A percentile compares a stretch with the other conserved stretches of the same genome.
phyloP scores from a whole-genome alignment of 2,888 invertebrate genomes.

The Dexiosoma caninum region DNA sequence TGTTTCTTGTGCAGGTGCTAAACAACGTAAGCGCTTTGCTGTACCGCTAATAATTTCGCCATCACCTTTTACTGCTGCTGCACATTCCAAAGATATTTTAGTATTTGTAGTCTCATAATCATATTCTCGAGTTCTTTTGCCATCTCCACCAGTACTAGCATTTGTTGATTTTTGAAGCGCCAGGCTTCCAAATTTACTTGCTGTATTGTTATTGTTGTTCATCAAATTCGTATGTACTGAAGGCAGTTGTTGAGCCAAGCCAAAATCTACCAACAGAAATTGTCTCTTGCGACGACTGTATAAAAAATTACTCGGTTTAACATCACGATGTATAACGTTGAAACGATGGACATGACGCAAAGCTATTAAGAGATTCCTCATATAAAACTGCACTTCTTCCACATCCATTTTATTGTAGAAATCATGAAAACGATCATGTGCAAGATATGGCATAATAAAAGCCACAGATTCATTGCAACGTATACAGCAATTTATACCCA shows the following conservation, averaged over 20 bases:
- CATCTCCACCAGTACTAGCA: slow-evolving; percentile 35
- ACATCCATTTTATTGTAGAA: slow-evolving; percentile 85
- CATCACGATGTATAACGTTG: slow-evolving; percentile 91
- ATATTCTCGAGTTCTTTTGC: slow-evolving; percentile 67
- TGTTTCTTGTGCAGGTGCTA: slow-evolving; percentile 59
- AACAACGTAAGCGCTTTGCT: slow-evolving; percentile 70
- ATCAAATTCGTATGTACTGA: slow-evolving; percentile 53
- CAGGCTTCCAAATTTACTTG: slow-evolving; percentile 26
- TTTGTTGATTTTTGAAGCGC: slow-evolving; percentile 11
- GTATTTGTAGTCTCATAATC: slow-evolving; percentile 57
- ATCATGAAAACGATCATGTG: slow-evolving; percentile 88
- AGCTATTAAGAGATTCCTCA: slow-evolving; percentile 88
- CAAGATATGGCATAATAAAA: slow-evolving; percentile 93
- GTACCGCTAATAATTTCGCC: slow-evolving; percentile 64
- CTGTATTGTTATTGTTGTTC: not conserved
- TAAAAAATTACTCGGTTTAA: slow-evolving; percentile 94
- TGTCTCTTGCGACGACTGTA: slow-evolving; percentile 86
- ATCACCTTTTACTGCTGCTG: slow-evolving; percentile 50
- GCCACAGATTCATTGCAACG: slow-evolving; percentile 88
- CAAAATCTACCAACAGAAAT: slow-evolving; percentile 92
- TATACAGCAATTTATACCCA: slow-evolving; percentile 87
- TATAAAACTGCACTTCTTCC: slow-evolving; percentile 86
- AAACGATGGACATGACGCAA: slow-evolving; percentile 89
- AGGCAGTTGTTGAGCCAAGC: slow-evolving; percentile 84
- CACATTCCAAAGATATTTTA: slow-evolving; percentile 18